Evolutionary conservation across 2,888 invertebrate species (phyloP), one percentile per base, ranked within the genome.

Genomic region (Cephus runcator): DNA sequence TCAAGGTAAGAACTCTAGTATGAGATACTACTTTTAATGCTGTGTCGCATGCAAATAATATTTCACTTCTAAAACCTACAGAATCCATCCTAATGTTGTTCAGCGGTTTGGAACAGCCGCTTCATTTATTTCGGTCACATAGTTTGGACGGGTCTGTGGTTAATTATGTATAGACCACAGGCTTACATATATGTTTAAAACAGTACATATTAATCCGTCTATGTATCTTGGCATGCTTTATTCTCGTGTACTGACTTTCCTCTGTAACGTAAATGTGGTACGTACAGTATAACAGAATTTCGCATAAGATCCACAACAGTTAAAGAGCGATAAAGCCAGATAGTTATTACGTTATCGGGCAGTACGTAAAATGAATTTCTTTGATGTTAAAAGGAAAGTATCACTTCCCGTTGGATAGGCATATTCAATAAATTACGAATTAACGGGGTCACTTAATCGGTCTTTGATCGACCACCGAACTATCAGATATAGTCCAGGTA

Each of bases 1-100:
- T 99, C 74, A 99, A 99, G 97, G 99, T 98, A 93, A 94, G 95
- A 91, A 56, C 23, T 56, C 56, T 56, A 9, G 56, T 56, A 56
- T 56, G 56, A 56, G 23, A 56, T 56, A 56, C 9, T 9, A 56
- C 9, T 23, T 23, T 56, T 56, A 56, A 56, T 56, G 2, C 56
- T 15, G 23, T 23, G 23, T 23, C 2, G 56, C 56, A 56, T 56
- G 56, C 56, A 23, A 56, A 56, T 56, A 56, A 56, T 56, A 56
- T 56, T 56, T 23, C 9, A 9, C 9, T 56, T 56, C 23, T 56
- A 56, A 56, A 56, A 56, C 56, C 23, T 23, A 56, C 56, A 56
- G 56, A 56, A 23, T 23, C 23, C 56, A 56, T 56, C 56, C 9
- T 56, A 56, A 23, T 56, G 23, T 56, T 56, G 56, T 56, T 56